These are phyloP conservation scores for Crotophaga sulcirostris DNA, from an alignment of 2,113 vertebrate species.

Conservation along the genomic window DNA sequence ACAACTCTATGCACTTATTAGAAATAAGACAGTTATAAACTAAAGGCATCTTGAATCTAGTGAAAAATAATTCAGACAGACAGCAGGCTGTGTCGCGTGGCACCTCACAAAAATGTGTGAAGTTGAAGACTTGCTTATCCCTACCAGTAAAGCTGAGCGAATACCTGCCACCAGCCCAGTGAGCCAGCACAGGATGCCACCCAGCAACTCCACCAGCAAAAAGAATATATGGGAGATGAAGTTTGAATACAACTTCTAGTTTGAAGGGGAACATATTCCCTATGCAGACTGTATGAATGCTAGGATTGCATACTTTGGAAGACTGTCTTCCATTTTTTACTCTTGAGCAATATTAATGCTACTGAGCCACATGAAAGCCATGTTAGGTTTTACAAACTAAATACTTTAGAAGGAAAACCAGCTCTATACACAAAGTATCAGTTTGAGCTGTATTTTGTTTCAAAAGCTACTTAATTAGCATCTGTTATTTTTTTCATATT, in stretches of 20 bases:
- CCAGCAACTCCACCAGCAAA: background rate
- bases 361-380: background rate
- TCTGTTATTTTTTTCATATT: background rate
- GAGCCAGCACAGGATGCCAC: background rate
- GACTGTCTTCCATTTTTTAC: background rate
- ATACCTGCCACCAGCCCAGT: background rate
- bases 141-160: background rate
- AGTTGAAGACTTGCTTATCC: background rate
- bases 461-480: background rate
- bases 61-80: background rate
- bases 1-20: background rate
- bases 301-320: background rate
- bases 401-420: background rate
- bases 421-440: background rate
- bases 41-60: background rate
- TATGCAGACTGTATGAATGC: background rate
- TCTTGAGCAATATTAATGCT: background rate
- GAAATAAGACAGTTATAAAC: background rate
- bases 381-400: background rate
- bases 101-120: background rate
- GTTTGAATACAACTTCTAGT: background rate
- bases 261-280: background rate
- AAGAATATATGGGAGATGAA: rapidly evolving
- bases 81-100: background rate
- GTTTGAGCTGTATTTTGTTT: background rate